Evolutionary conservation across 2,888 invertebrate genomes (phyloP).

Genomic region (Caradrina clavipalpis): DNA sequence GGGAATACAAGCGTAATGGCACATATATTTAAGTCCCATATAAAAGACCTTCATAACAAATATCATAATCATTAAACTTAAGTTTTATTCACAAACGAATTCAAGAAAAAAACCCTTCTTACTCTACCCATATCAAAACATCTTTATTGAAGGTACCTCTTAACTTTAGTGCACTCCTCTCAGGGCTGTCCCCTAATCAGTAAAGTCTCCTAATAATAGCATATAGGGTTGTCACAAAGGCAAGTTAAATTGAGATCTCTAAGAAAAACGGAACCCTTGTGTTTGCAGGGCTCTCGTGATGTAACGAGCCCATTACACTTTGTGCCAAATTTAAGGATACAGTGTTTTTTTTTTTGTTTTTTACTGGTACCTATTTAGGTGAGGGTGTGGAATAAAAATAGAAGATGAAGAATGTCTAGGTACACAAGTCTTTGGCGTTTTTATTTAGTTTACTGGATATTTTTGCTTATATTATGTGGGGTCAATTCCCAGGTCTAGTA

Average conservation of each 20-base stretch:
- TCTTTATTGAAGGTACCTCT: slow-evolving; percentile 7
- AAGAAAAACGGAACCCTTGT: slow-evolving; percentile 77
- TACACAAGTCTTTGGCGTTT: too few species aligned
- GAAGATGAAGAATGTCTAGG: too few species aligned
- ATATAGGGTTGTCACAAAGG: slow-evolving; percentile 75
- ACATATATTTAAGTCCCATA: too few species aligned
- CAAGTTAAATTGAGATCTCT: slow-evolving; percentile 77
- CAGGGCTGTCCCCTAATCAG: slow-evolving; percentile 52
- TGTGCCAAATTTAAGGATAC: slow-evolving; percentile 52
- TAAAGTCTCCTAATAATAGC: slow-evolving; percentile 56
- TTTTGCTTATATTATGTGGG: too few species aligned
- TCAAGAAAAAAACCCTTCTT: not conserved
- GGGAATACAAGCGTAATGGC: too few species aligned
- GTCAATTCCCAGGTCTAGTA: too few species aligned
- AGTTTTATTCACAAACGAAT: not conserved
- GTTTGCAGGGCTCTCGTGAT: slow-evolving; percentile 75
- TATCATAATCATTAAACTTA: too few species aligned
- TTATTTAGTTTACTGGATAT: too few species aligned
- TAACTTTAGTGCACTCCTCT: slow-evolving; percentile 23
- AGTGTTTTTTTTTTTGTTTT: slow-evolving; percentile 8
- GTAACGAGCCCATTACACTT: slow-evolving; percentile 78
- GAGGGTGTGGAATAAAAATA: not conserved
- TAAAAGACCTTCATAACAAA: too few species aligned
- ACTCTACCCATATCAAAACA: slow-evolving; percentile 15
- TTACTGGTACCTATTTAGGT: not conserved